Evolutionary conservation across 2,797 vertebrate species (phyloP), one percentile per base, ranked within the genome.

Genomic region (Otolemur crassicaudatus): DNA sequence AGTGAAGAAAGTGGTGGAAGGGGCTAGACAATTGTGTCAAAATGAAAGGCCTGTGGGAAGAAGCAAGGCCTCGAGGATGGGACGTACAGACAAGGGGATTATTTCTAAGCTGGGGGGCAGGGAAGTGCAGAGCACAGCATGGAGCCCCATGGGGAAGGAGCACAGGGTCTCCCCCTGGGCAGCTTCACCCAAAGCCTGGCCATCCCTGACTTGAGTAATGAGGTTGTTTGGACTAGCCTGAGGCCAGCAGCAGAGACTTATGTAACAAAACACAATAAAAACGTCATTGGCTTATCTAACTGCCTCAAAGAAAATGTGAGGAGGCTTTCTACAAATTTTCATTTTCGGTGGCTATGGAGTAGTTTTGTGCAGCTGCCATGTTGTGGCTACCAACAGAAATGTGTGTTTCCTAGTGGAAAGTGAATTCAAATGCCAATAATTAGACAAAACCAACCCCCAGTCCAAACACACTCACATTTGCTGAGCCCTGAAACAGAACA

Each of bases 141-240:
- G 11, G 53, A 27, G 69, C 5, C 23, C 11, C 27, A 25, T 23
- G 11, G 14, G 31, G 58, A 1, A 94, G 6, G 70, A 95, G 69
- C 67, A 75, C 65, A 81, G 46, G 2, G 1, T 79, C 56, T 70
- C 91, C 29, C 79, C 49, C 37, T 11, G 10, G 76, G 53, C 88
- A 84, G 65, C 63, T 49, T 96, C 2, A 3, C 43, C 76, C 46
- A 84, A 87, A 85, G 86, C 85, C 76, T 69, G 58, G 23, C 76
- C 31, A 27, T 87, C 60, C 84, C 91, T 82, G 87, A 83, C 73
- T 43, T 96, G 81, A 97, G 90, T 90, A 95, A 96, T 90, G 72
- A 96, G 81, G 31, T 81, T 77, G 63, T 90, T 61, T 63, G 91
- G 53, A 91, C 81, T 65, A 95, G 90, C 87, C 73, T 5, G 80